These are phyloP conservation scores for Dicrurus megarhynchus DNA, from an alignment of 2,113 vertebrate genomes.

Conservation along the genomic window DNA sequence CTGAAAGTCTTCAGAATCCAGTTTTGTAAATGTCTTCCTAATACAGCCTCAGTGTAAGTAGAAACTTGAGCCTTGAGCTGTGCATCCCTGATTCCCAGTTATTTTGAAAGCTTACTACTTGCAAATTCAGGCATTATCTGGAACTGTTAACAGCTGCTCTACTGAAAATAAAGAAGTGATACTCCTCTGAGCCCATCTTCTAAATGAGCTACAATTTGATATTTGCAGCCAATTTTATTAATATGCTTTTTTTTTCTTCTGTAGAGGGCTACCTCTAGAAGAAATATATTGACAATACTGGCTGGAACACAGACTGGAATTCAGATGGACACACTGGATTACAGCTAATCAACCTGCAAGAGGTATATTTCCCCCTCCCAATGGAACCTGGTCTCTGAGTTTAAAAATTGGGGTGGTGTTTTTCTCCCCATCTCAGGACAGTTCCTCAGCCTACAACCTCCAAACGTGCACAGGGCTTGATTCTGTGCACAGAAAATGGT, in stretches of 20 bases:
- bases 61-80: not conserved
- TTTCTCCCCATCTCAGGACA: not conserved
- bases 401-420: accelerated
- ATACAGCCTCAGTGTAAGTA: accelerated
- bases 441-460: not conserved
- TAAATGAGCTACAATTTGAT: not conserved
- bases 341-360: not conserved
- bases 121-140: not conserved
- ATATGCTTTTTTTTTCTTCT: accelerated
- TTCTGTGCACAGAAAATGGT: not conserved
- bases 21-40: not conserved
- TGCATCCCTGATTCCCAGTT: not conserved
- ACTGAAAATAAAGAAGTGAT: not conserved
- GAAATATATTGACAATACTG: not conserved
- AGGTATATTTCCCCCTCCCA: not conserved
- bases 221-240: not conserved
- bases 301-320: not conserved
- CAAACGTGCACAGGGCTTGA: not conserved
- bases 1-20: not conserved
- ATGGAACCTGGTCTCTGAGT: not conserved
- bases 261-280: not conserved
- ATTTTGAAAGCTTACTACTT: not conserved
- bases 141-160: not conserved
- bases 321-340: not conserved
- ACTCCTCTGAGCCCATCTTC: not conserved